Evolutionary conservation across 1,140 invertebrate genomes (phyloP).

Genomic region (Trichoplusia ni): DNA sequence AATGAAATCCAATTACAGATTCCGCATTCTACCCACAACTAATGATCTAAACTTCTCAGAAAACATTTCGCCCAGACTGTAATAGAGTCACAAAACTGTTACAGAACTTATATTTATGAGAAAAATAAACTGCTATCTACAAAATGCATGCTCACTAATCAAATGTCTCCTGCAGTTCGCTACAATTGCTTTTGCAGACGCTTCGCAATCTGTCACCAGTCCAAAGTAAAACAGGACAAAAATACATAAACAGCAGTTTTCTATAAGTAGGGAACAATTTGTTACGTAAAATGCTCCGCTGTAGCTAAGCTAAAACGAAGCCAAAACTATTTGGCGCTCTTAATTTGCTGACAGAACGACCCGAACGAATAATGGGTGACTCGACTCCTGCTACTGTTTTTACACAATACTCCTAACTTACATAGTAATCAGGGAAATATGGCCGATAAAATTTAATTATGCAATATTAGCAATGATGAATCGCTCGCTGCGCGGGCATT

Average conservation of each 20-base stretch:
- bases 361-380: constrained; percentile 10
- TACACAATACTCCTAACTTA: constrained; percentile 3
- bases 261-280: constrained; percentile 21
- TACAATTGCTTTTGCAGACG: neutral
- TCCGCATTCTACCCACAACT: no score
- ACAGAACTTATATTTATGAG: no score
- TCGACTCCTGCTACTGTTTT: neutral
- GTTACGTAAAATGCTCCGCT: constrained; percentile 6
- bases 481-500: constrained; percentile 48
- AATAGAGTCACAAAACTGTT: no score
- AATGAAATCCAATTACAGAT: no score
- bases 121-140: no score
- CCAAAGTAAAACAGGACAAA: constrained; percentile 2
- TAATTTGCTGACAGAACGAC: constrained; percentile 33
- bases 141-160: constrained; percentile 11
- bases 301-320: constrained; percentile 8
- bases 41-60: no score
- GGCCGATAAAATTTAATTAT: constrained; percentile 71
- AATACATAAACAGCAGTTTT: constrained; percentile 20
- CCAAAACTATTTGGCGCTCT: constrained; percentile 33
- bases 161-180: constrained; percentile 3
- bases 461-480: constrained; percentile 62
- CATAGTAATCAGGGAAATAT: constrained; percentile 41
- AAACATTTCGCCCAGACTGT: no score
- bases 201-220: constrained; percentile 16